These are phyloP conservation scores for Sipunculus nudus DNA, from an alignment of 2,888 invertebrate species.

Conservation along the genomic window DNA sequence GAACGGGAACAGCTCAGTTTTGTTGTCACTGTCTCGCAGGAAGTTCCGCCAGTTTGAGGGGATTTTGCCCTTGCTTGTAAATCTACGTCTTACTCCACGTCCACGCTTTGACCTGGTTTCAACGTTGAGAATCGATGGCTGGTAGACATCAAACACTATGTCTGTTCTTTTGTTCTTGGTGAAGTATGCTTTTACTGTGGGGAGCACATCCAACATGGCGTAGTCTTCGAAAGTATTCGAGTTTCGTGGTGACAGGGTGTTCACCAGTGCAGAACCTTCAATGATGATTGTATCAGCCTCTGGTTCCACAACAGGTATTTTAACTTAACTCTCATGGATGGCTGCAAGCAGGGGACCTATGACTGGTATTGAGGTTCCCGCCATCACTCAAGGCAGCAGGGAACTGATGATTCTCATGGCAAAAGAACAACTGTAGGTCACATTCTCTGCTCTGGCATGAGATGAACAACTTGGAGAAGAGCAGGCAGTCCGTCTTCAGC, in stretches of 20 bases:
- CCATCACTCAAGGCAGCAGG: conserved; percentile 30
- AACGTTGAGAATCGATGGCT: conserved; percentile 15
- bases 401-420: conserved; percentile 32
- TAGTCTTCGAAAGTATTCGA: conserved; percentile 30
- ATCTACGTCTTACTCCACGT: conserved; percentile 19
- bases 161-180: conserved; percentile 24
- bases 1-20: conserved; percentile 33
- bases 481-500: conserved; percentile 20
- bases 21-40: conserved; percentile 26
- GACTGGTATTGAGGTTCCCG: conserved; percentile 27
- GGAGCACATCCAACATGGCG: conserved; percentile 14
- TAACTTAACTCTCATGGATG: conserved; percentile 19
- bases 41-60: conserved; percentile 33
- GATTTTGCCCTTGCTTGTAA: conserved; percentile 21
- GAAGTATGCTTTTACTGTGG: conserved; percentile 7
- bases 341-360: conserved; percentile 25
- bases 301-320: conserved; percentile 19
- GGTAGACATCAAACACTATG: conserved; percentile 31
- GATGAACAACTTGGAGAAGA: conserved; percentile 33
- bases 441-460: conserved; percentile 32
- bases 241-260: conserved; percentile 14
- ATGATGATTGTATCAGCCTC: conserved; percentile 19
- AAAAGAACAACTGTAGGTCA: conserved; percentile 11
- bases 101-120: conserved; percentile 30
- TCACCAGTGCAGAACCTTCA: conserved; percentile 25